Base-by-base conservation (phyloP, 2,113 vertebrate genomes). In the Glaucomys volans region DNA sequence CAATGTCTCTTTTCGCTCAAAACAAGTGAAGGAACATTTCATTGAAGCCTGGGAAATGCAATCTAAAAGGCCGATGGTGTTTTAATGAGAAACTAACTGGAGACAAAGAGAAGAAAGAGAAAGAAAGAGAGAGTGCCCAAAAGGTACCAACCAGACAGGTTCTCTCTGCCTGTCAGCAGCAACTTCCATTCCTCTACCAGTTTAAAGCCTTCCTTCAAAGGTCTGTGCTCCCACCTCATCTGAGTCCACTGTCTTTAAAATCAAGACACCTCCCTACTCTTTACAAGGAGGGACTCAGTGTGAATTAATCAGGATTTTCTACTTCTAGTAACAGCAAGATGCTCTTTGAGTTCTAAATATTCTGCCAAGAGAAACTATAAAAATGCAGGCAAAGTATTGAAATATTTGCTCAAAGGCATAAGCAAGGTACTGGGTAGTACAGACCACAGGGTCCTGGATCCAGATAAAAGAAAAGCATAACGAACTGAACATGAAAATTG, bases 121-220 rank as follows among this genome's bases (percentile, higher is more conserved):
- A 5, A 52, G 24, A 52, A 37, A 54, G 22, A 35, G 40, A 8
- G 0, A 9, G 2, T 8, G 11, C 2, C 0, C 1, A 44, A 9
- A 64, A 0, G 24, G 35, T 22, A 32, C 42, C 42, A 13, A 13
- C 5, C 71, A 40, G 44, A 44, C 2, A 69, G 32, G 10, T 6
- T 22, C 1, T 8, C 1, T 40, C 13, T 10, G 0, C 30, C 18
- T 11, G 3, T 76, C 18, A 62, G 64, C 9, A 74, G 57, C 18
- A 54, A 44, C 66, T 8, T 47, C 22, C 24, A 22, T 26, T 22
- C 20, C 8, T 32, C 24, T 20, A 3, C 40, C 42, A 62, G 20
- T 35, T 66, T 54, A 40, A 42, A 17, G n/a, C 77, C 35, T 4
- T 9, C 9, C 32, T 14, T 14, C 18, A 88, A 66, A 90, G 11